Evolutionary conservation across 1,140 invertebrate genomes (phyloP), one percentile per base, ranked within the genome.

Genomic region (Drosophila bocqueti): DNA sequence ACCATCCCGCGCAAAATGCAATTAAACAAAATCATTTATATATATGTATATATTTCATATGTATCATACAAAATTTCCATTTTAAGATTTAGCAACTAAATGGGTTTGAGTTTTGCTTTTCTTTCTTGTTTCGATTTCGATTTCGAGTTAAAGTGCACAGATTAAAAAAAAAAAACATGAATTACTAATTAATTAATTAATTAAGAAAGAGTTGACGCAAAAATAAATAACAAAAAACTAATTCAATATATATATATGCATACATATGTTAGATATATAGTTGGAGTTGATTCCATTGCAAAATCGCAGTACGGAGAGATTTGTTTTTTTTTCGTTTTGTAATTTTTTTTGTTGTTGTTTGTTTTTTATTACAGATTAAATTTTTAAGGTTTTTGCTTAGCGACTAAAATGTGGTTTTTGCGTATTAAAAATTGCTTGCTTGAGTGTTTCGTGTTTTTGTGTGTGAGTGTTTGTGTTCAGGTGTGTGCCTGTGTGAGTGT

Each of bases 1-100:
- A 38, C 15, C 21, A 3, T 16, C 4, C 24, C 60, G 11, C 29
- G 3, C 24, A 29, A 13, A 59, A 42, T 42, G 13, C 21, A 21
- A 36, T 36, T 9, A 54, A 21, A 38, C 34, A 21, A 21, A 36
- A 59, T 66, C 50, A 61, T 77, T 52, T 68, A 67, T 77, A 68
- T 77, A 61, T 81, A 72, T 82, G 79, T 82, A 83, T 86, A 86
- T 86, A 86, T 86, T 86, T 87, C 79, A 86, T 86, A 86, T 80
- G 65, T 78, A 86, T 86, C 83, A 87, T 87, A 86, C 83, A 87
- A 76, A 79, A 86, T 80, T 83, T 86, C 67, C 62, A 76, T 81
- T 77, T 82, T 46, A 73, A 77, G 63, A 67, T 72, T 81, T 67
- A 82, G 83, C 83, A 77, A 86, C 83, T 86, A 82, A 86, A 65